A percentile compares a stretch with the other conserved stretches of the same genome.
Conservation (phyloP, 2,113 vertebrate genomes). For the Platichthys flesus region DNA sequence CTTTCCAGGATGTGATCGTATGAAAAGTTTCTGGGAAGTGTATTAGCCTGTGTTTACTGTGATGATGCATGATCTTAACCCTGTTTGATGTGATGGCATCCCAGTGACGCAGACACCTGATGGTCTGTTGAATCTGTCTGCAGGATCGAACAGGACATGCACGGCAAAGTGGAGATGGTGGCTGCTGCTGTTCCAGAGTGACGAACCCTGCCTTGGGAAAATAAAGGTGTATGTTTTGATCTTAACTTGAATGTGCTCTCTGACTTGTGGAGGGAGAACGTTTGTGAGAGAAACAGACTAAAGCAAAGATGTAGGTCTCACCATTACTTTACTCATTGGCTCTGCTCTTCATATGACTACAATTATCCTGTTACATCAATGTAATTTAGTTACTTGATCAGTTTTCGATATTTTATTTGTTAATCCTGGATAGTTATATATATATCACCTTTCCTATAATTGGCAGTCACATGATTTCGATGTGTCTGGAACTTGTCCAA, state of each 20-base stretch:
- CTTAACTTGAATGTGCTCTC: too few species aligned
- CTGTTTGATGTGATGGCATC: neutral
- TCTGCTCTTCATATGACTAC: neutral
- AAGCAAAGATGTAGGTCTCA: neutral
- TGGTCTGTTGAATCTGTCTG: slow-evolving; percentile 52
- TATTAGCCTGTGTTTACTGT: neutral
- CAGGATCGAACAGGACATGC: slow-evolving; percentile 93
- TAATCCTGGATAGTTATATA: too few species aligned
- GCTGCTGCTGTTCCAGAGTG: slow-evolving; percentile 74
- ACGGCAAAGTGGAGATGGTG: slow-evolving; percentile 86
- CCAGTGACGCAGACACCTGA: slow-evolving; percentile 5
- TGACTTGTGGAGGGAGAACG: too few species aligned
- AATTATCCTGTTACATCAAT: neutral
- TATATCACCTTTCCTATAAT: too few species aligned
- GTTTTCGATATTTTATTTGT: too few species aligned
- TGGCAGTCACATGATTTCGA: too few species aligned
- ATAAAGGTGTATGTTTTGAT: too few species aligned
- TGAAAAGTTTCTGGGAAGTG: neutral
- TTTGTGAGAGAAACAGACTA: too few species aligned
- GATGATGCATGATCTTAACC: neutral
- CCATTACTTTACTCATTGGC: slow-evolving; percentile 35
- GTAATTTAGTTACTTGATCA: neutral
- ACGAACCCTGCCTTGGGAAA: slow-evolving; percentile 15
- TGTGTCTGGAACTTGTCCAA: too few species aligned
- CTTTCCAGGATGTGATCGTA: neutral